These are phyloP conservation scores for Psilopsiagon aurifrons DNA, from an alignment of 2,113 vertebrate genomes.

Conservation along the genomic window DNA sequence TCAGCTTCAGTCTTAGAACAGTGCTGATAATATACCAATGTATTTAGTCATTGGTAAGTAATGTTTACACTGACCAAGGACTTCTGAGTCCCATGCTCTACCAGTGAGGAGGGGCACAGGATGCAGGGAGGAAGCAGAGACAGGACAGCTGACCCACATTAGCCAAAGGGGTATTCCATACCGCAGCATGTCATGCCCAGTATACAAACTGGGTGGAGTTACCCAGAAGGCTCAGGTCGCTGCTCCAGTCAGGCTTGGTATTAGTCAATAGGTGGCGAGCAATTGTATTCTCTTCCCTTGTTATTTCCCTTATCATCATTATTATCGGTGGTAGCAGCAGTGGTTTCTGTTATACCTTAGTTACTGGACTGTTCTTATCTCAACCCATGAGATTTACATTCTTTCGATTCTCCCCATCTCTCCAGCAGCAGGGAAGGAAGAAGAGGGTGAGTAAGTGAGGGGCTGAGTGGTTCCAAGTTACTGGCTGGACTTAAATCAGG, in stretches of 20 bases:
- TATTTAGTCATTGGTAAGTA: not conserved
- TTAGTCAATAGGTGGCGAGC: too few species aligned
- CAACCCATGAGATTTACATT: too few species aligned
- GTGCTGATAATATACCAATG: not conserved
- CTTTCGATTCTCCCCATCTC: too few species aligned
- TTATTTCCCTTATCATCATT: too few species aligned
- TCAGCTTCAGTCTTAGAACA: not conserved
- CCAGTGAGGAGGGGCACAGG: not conserved
- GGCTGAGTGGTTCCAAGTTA: not conserved
- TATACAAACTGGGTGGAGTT: not conserved
- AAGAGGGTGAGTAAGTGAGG: not conserved
- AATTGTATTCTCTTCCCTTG: too few species aligned
- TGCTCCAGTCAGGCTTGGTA: too few species aligned
- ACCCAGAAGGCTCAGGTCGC: not conserved
- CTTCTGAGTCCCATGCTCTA: not conserved
- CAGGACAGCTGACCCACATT: not conserved
- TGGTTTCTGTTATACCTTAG: too few species aligned
- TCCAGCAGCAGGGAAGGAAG: not conserved
- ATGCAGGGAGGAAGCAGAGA: not conserved
- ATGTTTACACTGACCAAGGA: not conserved
- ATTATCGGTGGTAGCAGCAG: too few species aligned
- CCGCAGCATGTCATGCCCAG: not conserved
- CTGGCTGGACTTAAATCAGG: not conserved
- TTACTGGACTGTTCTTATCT: too few species aligned
- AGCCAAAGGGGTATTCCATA: not conserved